These are phyloP conservation scores for Macropodus opercularis DNA, from an alignment of 2,797 vertebrate genomes.

Conservation along the genomic window DNA sequence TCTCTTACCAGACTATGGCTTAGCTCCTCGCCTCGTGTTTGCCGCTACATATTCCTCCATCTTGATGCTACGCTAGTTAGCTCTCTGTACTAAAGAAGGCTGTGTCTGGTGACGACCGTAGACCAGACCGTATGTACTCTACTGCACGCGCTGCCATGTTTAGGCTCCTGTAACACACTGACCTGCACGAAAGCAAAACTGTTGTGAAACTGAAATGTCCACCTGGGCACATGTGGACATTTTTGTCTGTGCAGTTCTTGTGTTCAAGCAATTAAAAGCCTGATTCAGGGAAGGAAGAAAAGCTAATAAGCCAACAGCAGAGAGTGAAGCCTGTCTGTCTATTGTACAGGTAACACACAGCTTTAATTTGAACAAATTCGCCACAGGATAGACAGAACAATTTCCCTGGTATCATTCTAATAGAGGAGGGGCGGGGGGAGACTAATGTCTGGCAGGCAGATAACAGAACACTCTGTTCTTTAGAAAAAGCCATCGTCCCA, in stretches of 20 bases:
- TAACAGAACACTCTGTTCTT: constrained; percentile 65
- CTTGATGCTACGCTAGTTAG: no score
- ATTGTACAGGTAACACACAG: constrained; percentile 41
- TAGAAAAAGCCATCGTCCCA: constrained; percentile 45
- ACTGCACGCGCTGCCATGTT: neutral
- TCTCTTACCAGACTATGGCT: no score
- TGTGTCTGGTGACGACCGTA: no score
- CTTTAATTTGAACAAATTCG: constrained; percentile 57
- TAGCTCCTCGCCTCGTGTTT: no score
- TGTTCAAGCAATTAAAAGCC: constrained; percentile 17
- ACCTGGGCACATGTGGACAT: constrained; percentile 6
- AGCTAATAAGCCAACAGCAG: constrained; percentile 28
- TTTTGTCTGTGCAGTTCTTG: constrained; percentile 1
- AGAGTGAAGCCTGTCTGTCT: constrained; percentile 13
- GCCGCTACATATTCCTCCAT: no score
- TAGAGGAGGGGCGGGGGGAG: constrained; percentile 5
- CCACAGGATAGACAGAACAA: constrained; percentile 55
- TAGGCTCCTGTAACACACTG: neutral
- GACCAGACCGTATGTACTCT: neutral
- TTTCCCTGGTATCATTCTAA: constrained; percentile 43
- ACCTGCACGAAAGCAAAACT: neutral
- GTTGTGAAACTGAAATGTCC: constrained; percentile 15
- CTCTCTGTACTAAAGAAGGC: no score
- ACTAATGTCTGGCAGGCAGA: constrained; percentile 59
- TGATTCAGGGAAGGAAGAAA: constrained; percentile 5